Conservation (phyloP, 2,888 invertebrate species). For the Gymnosoma rotundatum region DNA sequence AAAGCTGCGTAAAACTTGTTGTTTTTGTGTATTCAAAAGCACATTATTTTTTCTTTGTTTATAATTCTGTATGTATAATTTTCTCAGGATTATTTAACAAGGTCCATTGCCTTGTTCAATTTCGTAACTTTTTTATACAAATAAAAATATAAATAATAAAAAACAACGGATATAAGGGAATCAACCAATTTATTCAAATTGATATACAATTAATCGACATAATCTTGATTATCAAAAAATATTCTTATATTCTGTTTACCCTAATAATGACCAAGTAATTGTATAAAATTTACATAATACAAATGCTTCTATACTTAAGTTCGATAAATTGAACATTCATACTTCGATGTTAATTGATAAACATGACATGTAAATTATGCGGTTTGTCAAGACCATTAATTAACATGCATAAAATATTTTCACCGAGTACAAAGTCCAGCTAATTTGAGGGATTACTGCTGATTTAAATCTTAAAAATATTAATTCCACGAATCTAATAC, state of each 20-base stretch:
- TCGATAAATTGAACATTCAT: slow-evolving; percentile 45
- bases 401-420: slow-evolving; percentile 52
- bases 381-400: slow-evolving; percentile 71
- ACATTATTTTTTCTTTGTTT: too few relatives aligned
- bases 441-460: slow-evolving; percentile 29
- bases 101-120: too few relatives aligned
- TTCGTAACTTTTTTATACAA: too few relatives aligned
- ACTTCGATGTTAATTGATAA: slow-evolving; percentile 63
- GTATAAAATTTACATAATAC: background rate
- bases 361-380: slow-evolving; percentile 68
- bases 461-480: background rate
- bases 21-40: too few relatives aligned
- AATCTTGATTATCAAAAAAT: background rate
- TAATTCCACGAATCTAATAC: background rate
- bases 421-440: slow-evolving; percentile 29
- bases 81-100: too few relatives aligned
- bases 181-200: too few relatives aligned
- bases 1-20: too few relatives aligned
- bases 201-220: too few relatives aligned
- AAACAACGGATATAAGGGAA: too few relatives aligned
- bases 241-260: background rate
- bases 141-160: too few relatives aligned
- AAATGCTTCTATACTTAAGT: slow-evolving; percentile 33
- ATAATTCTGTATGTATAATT: too few relatives aligned
- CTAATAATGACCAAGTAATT: background rate